phyloP scores from a whole-genome alignment of 2,888 invertebrate species.

The Labia minor region DNA sequence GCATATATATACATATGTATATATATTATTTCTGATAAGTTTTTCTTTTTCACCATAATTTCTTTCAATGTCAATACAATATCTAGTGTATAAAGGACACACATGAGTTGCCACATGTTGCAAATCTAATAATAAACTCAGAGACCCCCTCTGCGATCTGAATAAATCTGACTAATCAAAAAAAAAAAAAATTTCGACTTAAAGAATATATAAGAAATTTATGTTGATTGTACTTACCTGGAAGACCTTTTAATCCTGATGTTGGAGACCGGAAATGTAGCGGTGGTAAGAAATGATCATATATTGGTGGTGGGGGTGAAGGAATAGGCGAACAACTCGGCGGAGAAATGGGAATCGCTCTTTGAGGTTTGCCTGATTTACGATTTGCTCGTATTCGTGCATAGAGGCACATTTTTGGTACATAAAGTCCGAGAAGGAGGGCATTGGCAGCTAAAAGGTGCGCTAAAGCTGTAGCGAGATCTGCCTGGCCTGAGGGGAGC shows the following conservation, averaged over 20 bases:
- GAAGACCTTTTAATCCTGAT: background rate
- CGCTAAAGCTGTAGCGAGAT: conserved; percentile 22
- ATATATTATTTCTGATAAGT: no score
- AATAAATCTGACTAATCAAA: no score
- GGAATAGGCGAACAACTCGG: background rate
- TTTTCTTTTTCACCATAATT: no score
- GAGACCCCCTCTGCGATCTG: no score
- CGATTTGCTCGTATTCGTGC: background rate
- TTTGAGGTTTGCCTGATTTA: background rate
- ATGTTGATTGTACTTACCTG: no score
- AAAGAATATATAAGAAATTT: no score
- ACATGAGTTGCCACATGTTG: no score
- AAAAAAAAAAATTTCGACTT: no score
- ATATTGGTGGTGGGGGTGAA: background rate
- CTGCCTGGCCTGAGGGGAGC: conserved; percentile 21
- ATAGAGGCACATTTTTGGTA: conserved; percentile 23
- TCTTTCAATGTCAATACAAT: no score
- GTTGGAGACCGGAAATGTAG: background rate
- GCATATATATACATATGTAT: no score
- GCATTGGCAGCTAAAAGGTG: conserved; percentile 22
- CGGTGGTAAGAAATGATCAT: background rate
- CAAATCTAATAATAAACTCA: no score
- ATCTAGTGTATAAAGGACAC: no score
- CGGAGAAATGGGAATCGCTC: background rate
- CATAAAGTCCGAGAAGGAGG: conserved; percentile 23